phyloP scores from a whole-genome alignment of 2,113 vertebrate species.

The Xyrauchen texanus region DNA sequence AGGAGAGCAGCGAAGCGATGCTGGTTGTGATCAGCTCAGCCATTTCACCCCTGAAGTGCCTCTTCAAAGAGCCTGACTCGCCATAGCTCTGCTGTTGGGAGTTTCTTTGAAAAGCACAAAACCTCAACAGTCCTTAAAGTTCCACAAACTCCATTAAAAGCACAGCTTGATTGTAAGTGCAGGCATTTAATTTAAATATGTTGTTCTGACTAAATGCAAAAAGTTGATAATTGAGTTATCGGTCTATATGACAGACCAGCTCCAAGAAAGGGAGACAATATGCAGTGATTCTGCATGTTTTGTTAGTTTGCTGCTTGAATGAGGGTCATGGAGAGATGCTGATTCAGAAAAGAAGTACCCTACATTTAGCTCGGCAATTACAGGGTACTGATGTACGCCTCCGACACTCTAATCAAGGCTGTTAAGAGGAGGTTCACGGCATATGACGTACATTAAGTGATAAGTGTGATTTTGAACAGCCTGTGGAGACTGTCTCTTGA shows the following conservation, averaged over 20 bases:
- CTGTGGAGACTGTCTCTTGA: slow-evolving; percentile 38
- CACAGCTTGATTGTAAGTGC: slow-evolving; percentile 10
- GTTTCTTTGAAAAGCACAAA: too few relatives aligned
- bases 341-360: slow-evolving; percentile 19
- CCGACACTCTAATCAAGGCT: slow-evolving; percentile 26
- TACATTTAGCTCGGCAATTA: slow-evolving; percentile 1
- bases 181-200: slow-evolving; percentile 21
- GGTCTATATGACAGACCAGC: neutral
- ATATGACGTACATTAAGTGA: slow-evolving; percentile 10
- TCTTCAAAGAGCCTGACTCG: slow-evolving; percentile 27
- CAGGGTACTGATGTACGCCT: slow-evolving; percentile 26
- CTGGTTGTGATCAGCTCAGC: slow-evolving; percentile 24
- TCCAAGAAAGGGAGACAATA: too few relatives aligned
- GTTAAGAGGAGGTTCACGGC: slow-evolving; percentile 6
- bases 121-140: neutral
- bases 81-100: too few relatives aligned
- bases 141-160: slow-evolving; percentile 25
- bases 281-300: neutral
- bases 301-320: slow-evolving; percentile 6
- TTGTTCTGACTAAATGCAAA: neutral
- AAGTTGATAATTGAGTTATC: slow-evolving; percentile 6
- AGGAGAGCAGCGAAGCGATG: slow-evolving; percentile 26
- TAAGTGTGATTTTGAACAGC: slow-evolving; percentile 28
- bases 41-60: slow-evolving; percentile 16
- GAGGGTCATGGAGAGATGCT: slow-evolving; percentile 11